These are phyloP conservation scores for Mus spretus DNA, from an alignment of 2,797 vertebrate genomes.

Conservation along the genomic window DNA sequence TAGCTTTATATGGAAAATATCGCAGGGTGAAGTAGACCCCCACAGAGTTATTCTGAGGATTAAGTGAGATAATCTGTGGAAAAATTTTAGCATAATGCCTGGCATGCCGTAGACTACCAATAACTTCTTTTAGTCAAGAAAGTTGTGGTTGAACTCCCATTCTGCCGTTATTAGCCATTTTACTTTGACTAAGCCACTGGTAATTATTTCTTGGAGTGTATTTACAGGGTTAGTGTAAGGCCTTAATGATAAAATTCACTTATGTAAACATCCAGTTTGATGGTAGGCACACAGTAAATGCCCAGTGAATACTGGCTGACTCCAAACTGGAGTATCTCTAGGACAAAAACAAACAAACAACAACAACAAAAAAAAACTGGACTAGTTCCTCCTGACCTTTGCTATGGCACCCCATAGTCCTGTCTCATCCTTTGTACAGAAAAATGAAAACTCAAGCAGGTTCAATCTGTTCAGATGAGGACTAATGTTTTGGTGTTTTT, in stretches of 20 bases:
- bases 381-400: background rate
- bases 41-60: slow-evolving; percentile 63
- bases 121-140: slow-evolving; percentile 62
- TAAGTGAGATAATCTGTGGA: slow-evolving; percentile 69
- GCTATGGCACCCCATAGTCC: slow-evolving; percentile 28
- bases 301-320: slow-evolving; percentile 41
- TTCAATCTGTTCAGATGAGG: slow-evolving; percentile 45
- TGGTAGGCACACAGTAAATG: slow-evolving; percentile 42
- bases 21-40: background rate
- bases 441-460: slow-evolving; percentile 20
- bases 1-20: slow-evolving; percentile 31
- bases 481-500: background rate
- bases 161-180: slow-evolving; percentile 51
- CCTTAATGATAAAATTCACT: slow-evolving; percentile 10
- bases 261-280: slow-evolving; percentile 9
- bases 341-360: background rate
- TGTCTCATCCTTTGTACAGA: slow-evolving; percentile 14
- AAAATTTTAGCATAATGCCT: slow-evolving; percentile 60
- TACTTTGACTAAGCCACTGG: slow-evolving; percentile 50
- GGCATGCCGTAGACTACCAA: slow-evolving; percentile 14
- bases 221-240: slow-evolving; percentile 33
- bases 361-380: background rate
- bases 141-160: slow-evolving; percentile 51
- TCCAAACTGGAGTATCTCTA: slow-evolving; percentile 42
- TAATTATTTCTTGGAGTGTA: slow-evolving; percentile 42